A percentile compares a stretch with the other conserved stretches of the same genome.
phyloP scores from a whole-genome alignment of 2,113 vertebrate genomes.

The Anhinga anhinga region DNA sequence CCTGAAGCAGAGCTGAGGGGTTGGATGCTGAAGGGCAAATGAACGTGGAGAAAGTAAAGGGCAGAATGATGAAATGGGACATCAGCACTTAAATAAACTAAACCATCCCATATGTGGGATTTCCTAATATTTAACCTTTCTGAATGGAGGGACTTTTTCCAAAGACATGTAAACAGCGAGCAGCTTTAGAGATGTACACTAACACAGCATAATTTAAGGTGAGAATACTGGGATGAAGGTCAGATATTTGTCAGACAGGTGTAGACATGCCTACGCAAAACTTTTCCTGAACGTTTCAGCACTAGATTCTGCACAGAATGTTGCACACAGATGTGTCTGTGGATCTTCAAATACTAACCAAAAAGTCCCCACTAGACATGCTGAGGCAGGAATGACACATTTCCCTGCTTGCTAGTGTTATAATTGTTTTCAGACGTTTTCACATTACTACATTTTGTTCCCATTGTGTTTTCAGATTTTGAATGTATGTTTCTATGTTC shows the following conservation, averaged over 20 bases:
- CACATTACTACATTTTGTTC: neutral
- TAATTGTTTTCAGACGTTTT: neutral
- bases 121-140: neutral
- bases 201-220: neutral
- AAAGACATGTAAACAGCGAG: neutral
- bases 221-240: neutral
- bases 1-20: neutral
- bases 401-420: neutral
- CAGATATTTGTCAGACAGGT: neutral
- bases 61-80: neutral
- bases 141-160: neutral
- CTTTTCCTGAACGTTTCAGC: neutral
- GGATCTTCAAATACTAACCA: neutral
- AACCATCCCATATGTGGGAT: neutral
- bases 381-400: neutral
- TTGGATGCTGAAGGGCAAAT: neutral
- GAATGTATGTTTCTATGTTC: neutral
- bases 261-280: accelerated
- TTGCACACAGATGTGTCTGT: neutral
- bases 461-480: neutral
- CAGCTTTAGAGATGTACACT: neutral
- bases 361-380: neutral
- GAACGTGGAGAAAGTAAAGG: neutral
- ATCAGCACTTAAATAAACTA: neutral
- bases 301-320: neutral